Conservation (phyloP, 2,888 invertebrate genomes). For the Branchellion lobata region DNA sequence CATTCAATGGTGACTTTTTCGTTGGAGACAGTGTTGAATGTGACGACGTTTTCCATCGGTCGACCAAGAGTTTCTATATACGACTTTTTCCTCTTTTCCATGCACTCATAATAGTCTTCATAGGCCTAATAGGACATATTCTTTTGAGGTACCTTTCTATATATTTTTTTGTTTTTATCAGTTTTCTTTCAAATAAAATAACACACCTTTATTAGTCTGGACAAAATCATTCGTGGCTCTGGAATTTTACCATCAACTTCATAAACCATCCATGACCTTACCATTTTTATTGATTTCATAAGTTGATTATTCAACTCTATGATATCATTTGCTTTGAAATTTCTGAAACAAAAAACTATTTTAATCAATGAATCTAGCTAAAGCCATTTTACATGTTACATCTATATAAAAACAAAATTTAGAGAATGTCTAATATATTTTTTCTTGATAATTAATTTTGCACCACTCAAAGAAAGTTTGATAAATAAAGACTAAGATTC, state of each 20-base stretch:
- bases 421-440: no score
- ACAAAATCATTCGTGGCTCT: constrained; percentile 30
- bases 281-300: background rate
- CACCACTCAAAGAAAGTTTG: no score
- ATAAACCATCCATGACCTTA: constrained; percentile 32
- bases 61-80: constrained; percentile 11
- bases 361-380: no score
- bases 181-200: background rate
- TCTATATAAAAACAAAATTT: no score
- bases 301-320: background rate
- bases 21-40: background rate
- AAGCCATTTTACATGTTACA: no score
- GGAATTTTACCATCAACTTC: constrained; percentile 37
- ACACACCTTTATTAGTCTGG: constrained; percentile 15
- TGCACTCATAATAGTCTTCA: constrained; percentile 38
- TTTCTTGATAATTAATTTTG: no score
- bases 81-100: background rate
- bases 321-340: background rate
- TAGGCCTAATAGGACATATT: constrained; percentile 7
- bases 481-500: no score
- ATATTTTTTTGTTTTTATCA: background rate
- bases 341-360: background rate
- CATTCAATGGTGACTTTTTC: constrained; percentile 38
- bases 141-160: no score
- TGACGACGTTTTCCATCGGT: constrained; percentile 34